Evolutionary conservation across 2,888 invertebrate species (phyloP), one percentile per base, ranked within the genome.

Genomic region (Phyllotreta striolata): DNA sequence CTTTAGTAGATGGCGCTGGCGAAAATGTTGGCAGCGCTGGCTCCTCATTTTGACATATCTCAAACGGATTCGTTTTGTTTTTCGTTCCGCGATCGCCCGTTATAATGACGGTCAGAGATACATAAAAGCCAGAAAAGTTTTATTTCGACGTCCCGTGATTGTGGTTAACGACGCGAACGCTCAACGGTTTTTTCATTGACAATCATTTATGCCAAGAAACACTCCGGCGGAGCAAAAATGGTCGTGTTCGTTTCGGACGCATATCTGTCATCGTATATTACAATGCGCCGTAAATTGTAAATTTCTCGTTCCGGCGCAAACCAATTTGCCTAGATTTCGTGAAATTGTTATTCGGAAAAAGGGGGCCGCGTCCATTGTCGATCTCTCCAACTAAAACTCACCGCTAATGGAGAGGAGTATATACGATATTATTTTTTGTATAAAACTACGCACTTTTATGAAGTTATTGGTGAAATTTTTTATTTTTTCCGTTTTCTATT

Each of bases 161-260:
- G 60, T 56, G 63, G 56, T 66, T 63, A 66, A 66, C 66, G 66
- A 66, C 47, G 55, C 60, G 56, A 63, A 54, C 12, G 41, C 13
- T 13, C 46, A 63, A 63, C 57, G 40, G 57, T 63, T 52, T 57
- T 57, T 57, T 44, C 38, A 37, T 60, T 44, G 52, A 43, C 44
- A 60, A 60, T 60, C 60, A 52, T 60, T 52, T 60, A 60, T 60
- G 60, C 60, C 38, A 60, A 60, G 60, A 54, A 54, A 60, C 60
- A 60, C 37, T 60, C 60, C 12, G 44, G 13, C 38, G 52, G 52
- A 60, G 52, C 60, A 60, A 60, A 44, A 13, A 60, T 60, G 38
- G 24, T 24, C 24, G 24, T 24, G 52, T 39, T 52, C 39, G 52
- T 52, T 52, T 52, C 13, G 13, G 38, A 52, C 52, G 38, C 52